Evolutionary conservation across 2,113 vertebrate genomes (phyloP).

Genomic region (Leptobrachium ailaonicum): DNA sequence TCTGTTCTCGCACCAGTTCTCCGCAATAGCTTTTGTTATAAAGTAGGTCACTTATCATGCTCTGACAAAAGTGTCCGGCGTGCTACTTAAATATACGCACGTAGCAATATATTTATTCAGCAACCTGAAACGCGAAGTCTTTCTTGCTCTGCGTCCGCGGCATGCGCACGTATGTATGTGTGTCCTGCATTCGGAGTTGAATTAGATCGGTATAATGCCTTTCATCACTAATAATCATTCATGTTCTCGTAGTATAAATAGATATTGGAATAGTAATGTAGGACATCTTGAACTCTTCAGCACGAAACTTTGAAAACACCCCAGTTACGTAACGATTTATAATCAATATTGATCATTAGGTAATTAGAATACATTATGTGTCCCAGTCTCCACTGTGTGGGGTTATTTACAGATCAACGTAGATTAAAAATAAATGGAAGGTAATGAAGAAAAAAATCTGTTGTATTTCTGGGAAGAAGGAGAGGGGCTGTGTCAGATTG

Average conservation of each 20-base stretch:
- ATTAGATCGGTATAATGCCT: not conserved
- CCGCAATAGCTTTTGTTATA: constrained; percentile 1
- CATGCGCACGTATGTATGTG: not conserved
- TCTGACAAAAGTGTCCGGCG: not conserved
- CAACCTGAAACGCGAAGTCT: not conserved
- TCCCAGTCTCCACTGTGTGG: too few species aligned
- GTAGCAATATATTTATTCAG: not conserved
- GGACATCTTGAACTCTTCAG: not conserved
- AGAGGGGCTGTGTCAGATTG: too few species aligned
- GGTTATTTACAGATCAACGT: too few species aligned
- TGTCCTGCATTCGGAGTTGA: not conserved
- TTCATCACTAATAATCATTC: not conserved
- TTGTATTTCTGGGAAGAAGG: too few species aligned
- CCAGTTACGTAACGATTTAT: too few species aligned
- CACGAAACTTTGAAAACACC: not conserved
- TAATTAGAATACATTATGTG: too few species aligned
- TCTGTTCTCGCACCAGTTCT: not conserved
- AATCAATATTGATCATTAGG: too few species aligned
- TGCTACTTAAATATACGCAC: not conserved
- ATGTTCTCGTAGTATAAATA: not conserved
- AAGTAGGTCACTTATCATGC: constrained; percentile 25
- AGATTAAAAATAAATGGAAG: too few species aligned
- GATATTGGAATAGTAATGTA: not conserved
- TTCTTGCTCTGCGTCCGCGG: not conserved
- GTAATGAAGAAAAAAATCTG: too few species aligned